Base-by-base conservation (phyloP, 2,797 vertebrate species). In the Picus viridis region DNA sequence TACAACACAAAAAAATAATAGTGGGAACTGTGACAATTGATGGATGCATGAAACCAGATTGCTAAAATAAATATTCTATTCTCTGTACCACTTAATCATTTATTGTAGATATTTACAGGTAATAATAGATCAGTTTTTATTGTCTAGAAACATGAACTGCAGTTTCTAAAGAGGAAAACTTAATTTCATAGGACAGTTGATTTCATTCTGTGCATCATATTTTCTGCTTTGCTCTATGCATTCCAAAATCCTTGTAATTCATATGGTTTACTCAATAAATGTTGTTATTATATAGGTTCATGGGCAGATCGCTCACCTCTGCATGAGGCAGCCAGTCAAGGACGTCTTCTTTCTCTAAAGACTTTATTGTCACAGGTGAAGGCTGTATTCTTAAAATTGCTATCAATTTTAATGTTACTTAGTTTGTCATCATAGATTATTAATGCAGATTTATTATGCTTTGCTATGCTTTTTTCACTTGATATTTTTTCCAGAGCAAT, bases 291-390 rank as follows among this genome's bases (percentile, higher is more conserved):
- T 56, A 19, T 96, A 99, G 99, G 98, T 86, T 99, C 99, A 76
- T 99, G 99, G 99, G 98, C 98, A 36, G 99, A 99, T 96, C 98
- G 99, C 59, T 99, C 99, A 16, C 98, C 99, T 59, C 97, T 99
- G 12, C 99, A 99, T 49, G 99, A 99, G 79, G 99, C 99, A 84
- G 99, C 99, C 65, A 98, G 98, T 90, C 99, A 99, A 92, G 99
- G 99, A 64, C 98, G 99, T 69, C 98, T 99, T 59, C 98, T 99
- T 86, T 98, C 98, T 81, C 97, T 99, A 69, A 99, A 97, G 97
- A 99, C 98, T 82, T 98, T 99, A 87, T 97, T 99, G 95, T 97
- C 98, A 90, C 99, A 99, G 98, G 99, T 99, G 94, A 97, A 94
- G 70, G 23, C 87, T 61, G n/a, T 63, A 6, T 88, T 81, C 85